Percentiles rank a stretch among this genome's conserved stretches.
Conservation (phyloP, 2,888 invertebrate species). For the Vannuccia rotundouncinata region DNA sequence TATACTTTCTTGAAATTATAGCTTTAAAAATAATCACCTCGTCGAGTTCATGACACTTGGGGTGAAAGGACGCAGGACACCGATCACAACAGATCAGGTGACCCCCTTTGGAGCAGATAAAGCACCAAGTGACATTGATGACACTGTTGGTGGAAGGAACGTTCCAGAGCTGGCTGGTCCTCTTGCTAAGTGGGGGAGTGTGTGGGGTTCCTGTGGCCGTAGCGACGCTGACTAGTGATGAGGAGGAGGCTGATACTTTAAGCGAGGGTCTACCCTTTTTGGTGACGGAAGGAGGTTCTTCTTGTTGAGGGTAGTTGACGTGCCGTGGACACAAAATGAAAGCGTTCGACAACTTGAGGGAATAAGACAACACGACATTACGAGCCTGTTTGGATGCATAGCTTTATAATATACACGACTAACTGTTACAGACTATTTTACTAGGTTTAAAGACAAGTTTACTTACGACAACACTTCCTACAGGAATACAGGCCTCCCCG, state of each 20-base stretch:
- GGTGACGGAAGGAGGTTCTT: background rate
- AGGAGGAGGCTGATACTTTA: background rate
- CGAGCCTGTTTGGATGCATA: no score
- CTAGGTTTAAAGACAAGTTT: no score
- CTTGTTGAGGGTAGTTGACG: background rate
- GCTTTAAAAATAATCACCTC: no score
- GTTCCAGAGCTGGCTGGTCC: background rate
- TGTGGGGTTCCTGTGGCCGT: background rate
- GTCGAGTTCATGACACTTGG: conserved; percentile 5
- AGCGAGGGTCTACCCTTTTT: background rate
- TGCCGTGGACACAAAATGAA: background rate
- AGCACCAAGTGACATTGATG: conserved; percentile 29
- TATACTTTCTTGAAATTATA: no score
- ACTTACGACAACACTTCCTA: background rate
- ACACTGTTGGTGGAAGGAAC: background rate
- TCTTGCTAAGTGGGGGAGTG: background rate
- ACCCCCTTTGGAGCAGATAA: conserved; percentile 1
- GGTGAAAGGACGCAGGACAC: conserved; percentile 30
- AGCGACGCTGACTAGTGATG: background rate
- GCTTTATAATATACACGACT: no score
- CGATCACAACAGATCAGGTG: conserved; percentile 13
- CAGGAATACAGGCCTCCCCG: conserved; percentile 29
- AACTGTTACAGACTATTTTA: no score
- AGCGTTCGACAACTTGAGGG: background rate
- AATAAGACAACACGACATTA: no score